Conservation (phyloP, 2,888 invertebrate species). For the Micoletzkya japonica region DNA sequence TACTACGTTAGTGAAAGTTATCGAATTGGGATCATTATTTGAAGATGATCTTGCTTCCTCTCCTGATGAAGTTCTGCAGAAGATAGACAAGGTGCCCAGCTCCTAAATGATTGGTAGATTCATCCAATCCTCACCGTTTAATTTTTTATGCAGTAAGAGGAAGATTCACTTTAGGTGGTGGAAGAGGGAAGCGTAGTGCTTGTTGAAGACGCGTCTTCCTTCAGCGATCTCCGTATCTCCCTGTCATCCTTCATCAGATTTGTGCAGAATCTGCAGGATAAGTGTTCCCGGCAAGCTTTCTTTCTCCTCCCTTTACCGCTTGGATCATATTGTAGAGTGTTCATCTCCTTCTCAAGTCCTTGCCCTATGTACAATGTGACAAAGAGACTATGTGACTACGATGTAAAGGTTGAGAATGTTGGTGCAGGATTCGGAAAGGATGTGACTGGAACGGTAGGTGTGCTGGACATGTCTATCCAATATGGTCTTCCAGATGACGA, state of each 20-base stretch:
- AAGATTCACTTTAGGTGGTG: neutral
- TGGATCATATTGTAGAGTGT: neutral
- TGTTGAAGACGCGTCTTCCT: slow-evolving; percentile 16
- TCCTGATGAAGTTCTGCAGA: neutral
- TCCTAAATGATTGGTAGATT: neutral
- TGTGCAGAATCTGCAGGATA: neutral
- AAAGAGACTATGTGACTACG: slow-evolving; percentile 28
- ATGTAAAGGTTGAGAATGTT: slow-evolving; percentile 30
- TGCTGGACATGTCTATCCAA: neutral
- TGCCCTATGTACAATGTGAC: slow-evolving; percentile 11
- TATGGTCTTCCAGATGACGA: slow-evolving; percentile 27
- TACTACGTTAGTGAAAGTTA: slow-evolving; percentile 31
- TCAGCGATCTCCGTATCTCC: neutral
- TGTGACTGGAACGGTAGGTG: slow-evolving; percentile 41
- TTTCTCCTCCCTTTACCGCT: neutral
- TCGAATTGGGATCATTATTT: slow-evolving; percentile 28
- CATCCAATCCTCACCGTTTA: neutral
- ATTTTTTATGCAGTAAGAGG: neutral
- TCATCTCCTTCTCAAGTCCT: slow-evolving; percentile 12
- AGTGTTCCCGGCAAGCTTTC: neutral
- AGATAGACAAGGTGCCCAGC: neutral
- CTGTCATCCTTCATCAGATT: neutral
- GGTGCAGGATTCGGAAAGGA: slow-evolving; percentile 46
- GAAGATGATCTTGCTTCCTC: slow-evolving; percentile 1
- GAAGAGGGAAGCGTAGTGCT: neutral